A percentile compares a stretch with the other conserved stretches of the same genome.
Evolutionary conservation across 2,113 vertebrate species (phyloP).

Genomic region (Todiramphus chloris): DNA sequence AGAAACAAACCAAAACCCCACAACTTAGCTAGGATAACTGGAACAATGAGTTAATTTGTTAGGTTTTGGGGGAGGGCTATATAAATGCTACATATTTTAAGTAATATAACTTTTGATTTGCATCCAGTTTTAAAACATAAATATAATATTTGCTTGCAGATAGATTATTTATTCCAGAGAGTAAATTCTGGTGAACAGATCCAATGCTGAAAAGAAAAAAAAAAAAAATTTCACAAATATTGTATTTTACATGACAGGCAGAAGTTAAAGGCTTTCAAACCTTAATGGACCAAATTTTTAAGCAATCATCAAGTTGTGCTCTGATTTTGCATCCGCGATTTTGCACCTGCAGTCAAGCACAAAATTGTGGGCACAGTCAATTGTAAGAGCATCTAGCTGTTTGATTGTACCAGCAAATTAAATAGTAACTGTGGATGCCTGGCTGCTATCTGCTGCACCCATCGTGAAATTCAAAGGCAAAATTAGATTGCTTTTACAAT

Average conservation of each 20-base stretch:
- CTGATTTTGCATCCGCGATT: slow-evolving; percentile 48
- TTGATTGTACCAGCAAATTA: slow-evolving; percentile 65
- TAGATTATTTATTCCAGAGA: background rate
- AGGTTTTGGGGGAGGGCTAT: accelerated
- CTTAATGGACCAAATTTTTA: slow-evolving; percentile 24
- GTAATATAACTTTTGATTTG: background rate
- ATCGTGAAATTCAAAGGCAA: background rate
- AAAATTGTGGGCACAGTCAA: slow-evolving; percentile 62
- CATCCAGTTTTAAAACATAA: background rate
- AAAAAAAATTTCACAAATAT: background rate
- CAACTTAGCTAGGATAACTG: background rate
- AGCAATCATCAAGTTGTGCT: background rate
- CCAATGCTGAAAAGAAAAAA: background rate
- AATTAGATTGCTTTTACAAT: background rate
- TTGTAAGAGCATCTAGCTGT: slow-evolving; percentile 47
- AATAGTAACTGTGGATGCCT: slow-evolving; percentile 35
- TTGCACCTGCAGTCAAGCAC: slow-evolving; percentile 69
- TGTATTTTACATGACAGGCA: background rate
- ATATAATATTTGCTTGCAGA: background rate
- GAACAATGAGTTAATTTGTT: background rate
- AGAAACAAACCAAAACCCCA: too few species aligned
- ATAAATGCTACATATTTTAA: background rate
- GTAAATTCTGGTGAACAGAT: background rate
- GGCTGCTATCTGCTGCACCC: slow-evolving; percentile 24
- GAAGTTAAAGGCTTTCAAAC: slow-evolving; percentile 3